Evolutionary conservation across 2,113 vertebrate genomes (phyloP).

Genomic region (Megaptera novaeangliae): DNA sequence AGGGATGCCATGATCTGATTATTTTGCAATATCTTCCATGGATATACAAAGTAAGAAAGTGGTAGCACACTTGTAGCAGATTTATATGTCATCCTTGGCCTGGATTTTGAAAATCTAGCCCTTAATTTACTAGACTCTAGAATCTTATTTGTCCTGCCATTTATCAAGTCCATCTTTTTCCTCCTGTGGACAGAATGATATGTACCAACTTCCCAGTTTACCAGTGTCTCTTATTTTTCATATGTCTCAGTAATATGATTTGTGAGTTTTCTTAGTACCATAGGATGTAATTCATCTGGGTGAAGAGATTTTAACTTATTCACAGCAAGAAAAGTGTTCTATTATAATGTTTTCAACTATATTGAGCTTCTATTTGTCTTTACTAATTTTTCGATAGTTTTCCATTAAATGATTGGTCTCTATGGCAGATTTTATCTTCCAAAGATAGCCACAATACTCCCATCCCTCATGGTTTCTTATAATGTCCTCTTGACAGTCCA

Average conservation of each 20-base stretch:
- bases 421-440: background rate
- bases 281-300: background rate
- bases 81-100: background rate
- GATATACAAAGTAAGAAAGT: background rate
- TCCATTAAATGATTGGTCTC: background rate
- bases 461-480: background rate
- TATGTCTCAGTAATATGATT: background rate
- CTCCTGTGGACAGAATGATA: background rate
- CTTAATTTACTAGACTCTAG: background rate
- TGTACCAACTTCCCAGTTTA: background rate
- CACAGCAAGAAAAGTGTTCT: background rate
- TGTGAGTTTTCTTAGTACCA: background rate
- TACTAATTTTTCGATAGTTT: background rate
- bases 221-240: background rate
- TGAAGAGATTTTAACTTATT: background rate
- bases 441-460: background rate
- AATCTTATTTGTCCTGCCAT: background rate
- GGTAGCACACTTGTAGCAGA: background rate
- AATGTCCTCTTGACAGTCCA: background rate
- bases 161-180: background rate
- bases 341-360: background rate
- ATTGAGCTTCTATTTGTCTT: background rate
- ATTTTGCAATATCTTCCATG: background rate
- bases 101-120: slow-evolving; percentile 25
- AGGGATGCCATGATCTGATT: background rate